These are phyloP conservation scores for Prinia subflava DNA, from an alignment of 2,113 vertebrate genomes.

Conservation along the genomic window DNA sequence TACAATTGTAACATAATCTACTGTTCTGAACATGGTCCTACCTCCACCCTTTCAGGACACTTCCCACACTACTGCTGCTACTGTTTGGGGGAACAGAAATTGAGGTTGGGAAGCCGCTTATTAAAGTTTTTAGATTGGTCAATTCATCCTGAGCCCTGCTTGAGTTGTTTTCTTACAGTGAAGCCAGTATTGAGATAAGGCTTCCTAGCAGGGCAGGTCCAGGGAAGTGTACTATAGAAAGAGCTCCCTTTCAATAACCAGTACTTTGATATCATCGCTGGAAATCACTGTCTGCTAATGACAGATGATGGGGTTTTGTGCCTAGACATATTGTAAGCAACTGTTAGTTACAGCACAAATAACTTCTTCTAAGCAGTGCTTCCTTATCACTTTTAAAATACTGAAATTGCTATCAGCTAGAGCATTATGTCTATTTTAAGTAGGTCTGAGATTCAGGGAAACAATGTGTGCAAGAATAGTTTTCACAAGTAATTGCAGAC, in stretches of 20 bases:
- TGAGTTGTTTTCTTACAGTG: neutral
- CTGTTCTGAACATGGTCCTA: neutral
- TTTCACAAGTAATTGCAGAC: neutral
- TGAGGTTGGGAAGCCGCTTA: neutral
- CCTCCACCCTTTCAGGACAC: neutral
- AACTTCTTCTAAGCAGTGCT: neutral
- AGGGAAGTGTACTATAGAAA: neutral
- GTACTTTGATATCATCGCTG: neutral
- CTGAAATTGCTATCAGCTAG: neutral
- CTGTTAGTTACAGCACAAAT: slow-evolving; percentile 43
- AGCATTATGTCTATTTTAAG: neutral
- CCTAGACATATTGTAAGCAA: neutral
- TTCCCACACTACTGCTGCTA: neutral
- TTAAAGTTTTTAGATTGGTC: neutral
- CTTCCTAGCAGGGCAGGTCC: neutral
- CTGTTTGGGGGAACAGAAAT: neutral
- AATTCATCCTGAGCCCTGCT: neutral
- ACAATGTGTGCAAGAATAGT: neutral
- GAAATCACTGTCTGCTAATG: neutral
- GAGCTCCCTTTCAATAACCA: neutral
- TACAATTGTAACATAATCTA: neutral
- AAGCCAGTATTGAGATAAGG: neutral
- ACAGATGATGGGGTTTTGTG: neutral
- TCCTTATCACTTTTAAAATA: neutral
- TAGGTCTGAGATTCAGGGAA: slow-evolving; percentile 31